Base-by-base conservation (phyloP, 2,888 invertebrate species). In the Latrodectus elegans region DNA sequence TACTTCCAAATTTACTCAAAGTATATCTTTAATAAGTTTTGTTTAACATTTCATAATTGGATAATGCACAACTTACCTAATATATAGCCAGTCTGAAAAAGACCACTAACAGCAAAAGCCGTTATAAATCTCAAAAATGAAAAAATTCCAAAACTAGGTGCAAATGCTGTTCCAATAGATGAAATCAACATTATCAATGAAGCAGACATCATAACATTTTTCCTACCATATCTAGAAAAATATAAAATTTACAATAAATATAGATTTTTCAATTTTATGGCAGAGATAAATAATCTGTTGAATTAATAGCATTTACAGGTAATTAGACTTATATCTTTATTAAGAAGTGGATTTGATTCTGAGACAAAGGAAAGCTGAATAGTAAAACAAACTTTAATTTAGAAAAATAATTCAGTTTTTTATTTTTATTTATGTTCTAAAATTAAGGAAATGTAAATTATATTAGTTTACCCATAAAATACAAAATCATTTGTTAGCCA, bases 81-180 rank as follows among this genome's bases (percentile, higher is more conserved):
- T 68, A 89, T 84, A 55, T 84, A 89, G 9, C 89, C 89, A 71
- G 89, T 89, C 65, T 86, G 86, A 67, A 87, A 89, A 1, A 89
- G 67, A 9, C 89, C 89, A 76, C 84, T 84, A 17, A 89, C 79
- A 72, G 82, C 76, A 17, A 84, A 86, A 64, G 89, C 89, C 17
- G 89, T 89, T n/a, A 89, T 64, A 17, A 89, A 89, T 22, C 89
- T 74, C 8, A 89, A 60, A 60, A 87, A 71, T n/a, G 83, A 83
- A 76, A 89, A 89, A 9, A 89, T 4, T 8, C 53, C 67, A 67
- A 87, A 80, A 15, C 64, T 87, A 14, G 84, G 83, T 9, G 89
- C 79, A 84, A 89, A 89, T 2, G 89, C 53, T 60, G 87, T 79
- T 51, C 84, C 84, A 73, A 89, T 77, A 4, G 89, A 89, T 49